phyloP scores from a whole-genome alignment of 2,797 vertebrate genomes.

The Chiroxiphia lanceolata region DNA sequence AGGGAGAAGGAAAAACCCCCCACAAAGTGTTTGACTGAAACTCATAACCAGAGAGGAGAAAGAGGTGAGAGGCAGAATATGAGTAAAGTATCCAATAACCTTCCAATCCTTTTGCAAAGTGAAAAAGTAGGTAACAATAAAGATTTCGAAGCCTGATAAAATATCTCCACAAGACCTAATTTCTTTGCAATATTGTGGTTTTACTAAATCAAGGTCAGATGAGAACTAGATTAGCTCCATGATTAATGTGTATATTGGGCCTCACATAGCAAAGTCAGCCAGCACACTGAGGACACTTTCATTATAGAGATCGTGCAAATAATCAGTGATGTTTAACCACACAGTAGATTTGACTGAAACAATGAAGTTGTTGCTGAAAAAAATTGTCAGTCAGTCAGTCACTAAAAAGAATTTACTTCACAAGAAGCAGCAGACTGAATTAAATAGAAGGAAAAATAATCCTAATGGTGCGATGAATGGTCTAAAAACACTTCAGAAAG shows the following conservation, averaged over 20 bases:
- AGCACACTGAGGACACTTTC: neutral
- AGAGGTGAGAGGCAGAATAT: neutral
- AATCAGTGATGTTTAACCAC: neutral
- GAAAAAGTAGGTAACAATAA: conserved; percentile 4
- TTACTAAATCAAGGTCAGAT: conserved; percentile 57
- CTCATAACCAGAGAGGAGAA: neutral
- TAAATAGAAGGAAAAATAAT: neutral
- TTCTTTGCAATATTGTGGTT: conserved; percentile 15
- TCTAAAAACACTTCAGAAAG: neutral
- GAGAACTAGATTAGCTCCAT: conserved; percentile 39
- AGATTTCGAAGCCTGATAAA: conserved; percentile 52
- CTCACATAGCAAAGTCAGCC: conserved; percentile 11
- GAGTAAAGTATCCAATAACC: neutral
- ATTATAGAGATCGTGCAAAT: neutral
- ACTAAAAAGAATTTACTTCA: neutral
- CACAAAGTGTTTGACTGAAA: neutral
- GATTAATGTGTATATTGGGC: conserved; percentile 43
- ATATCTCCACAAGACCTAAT: conserved; percentile 1
- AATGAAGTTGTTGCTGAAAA: neutral
- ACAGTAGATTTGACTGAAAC: neutral
- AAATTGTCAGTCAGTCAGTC: neutral
- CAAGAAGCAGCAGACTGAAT: neutral
- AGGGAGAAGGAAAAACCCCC: neutral
- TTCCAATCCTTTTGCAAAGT: conserved; percentile 1
- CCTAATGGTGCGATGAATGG: neutral